A percentile compares a stretch with the other conserved stretches of the same genome.
phyloP scores from a whole-genome alignment of 2,797 vertebrate genomes.

The Pipistrellus kuhlii region DNA sequence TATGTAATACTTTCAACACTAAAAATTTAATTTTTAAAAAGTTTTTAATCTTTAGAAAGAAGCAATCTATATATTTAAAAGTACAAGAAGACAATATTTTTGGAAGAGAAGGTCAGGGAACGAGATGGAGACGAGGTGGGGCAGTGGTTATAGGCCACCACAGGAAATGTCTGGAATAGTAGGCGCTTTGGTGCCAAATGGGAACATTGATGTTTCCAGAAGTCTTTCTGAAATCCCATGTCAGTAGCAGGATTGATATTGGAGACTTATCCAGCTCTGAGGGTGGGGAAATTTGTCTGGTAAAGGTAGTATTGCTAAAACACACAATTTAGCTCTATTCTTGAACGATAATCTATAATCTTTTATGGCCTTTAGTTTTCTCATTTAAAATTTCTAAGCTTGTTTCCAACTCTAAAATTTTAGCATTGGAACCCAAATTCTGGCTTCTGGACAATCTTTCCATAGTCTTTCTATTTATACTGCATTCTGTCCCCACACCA shows the following conservation, averaged over 20 bases:
- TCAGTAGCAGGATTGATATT: background rate
- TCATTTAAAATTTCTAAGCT: slow-evolving; percentile 34
- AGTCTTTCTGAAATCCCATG: slow-evolving; percentile 39
- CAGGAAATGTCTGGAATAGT: slow-evolving; percentile 8
- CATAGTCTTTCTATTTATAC: slow-evolving; percentile 46
- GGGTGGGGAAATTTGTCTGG: background rate
- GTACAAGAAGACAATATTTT: background rate
- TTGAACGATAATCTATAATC: background rate
- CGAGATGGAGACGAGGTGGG: background rate
- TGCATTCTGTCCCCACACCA: slow-evolving; percentile 43
- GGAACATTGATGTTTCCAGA: slow-evolving; percentile 30
- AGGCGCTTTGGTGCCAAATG: background rate
- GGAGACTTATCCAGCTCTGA: background rate
- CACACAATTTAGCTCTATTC: slow-evolving; percentile 8
- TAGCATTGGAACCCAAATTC: slow-evolving; percentile 47
- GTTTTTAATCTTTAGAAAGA: background rate
- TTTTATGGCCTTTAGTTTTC: slow-evolving; percentile 7
- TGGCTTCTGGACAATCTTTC: slow-evolving; percentile 32
- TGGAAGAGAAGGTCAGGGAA: background rate
- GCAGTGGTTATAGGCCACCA: background rate
- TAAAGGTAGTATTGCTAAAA: background rate
- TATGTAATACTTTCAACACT: no score
- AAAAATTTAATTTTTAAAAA: no score
- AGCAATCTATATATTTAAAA: background rate
- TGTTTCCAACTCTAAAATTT: slow-evolving; percentile 51